These are phyloP conservation scores for Tupiocoris notatus DNA, from an alignment of 2,888 invertebrate genomes.

Conservation along the genomic window DNA sequence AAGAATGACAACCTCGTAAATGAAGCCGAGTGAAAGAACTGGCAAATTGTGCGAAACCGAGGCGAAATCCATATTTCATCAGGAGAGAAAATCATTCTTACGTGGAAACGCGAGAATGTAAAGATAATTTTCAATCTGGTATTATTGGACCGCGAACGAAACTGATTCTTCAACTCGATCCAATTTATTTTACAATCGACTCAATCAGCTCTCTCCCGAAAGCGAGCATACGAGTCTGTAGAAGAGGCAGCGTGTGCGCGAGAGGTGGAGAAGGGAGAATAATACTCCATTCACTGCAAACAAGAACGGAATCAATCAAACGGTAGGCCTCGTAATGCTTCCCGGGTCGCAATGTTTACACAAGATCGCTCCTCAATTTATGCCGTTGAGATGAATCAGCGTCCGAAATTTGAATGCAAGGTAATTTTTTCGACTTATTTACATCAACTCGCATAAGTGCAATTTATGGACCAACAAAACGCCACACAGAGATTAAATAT, in stretches of 20 bases:
- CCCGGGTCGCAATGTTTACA: background rate
- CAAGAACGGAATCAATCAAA: background rate
- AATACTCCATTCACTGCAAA: slow-evolving; percentile 11
- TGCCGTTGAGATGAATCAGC: too few species aligned
- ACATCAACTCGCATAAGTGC: too few species aligned
- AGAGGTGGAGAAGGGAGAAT: background rate
- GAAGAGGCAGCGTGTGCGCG: background rate
- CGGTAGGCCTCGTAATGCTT: background rate
- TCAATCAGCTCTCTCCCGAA: slow-evolving; percentile 10
- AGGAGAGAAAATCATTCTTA: background rate
- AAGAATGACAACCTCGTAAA: background rate
- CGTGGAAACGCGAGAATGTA: background rate
- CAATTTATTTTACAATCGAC: slow-evolving; percentile 15
- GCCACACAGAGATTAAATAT: too few species aligned
- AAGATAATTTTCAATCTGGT: background rate
- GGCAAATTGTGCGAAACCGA: too few species aligned
- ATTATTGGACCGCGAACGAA: background rate
- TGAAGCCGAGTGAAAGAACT: background rate
- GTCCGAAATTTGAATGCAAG: too few species aligned
- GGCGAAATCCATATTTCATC: too few species aligned
- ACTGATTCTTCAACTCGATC: slow-evolving; percentile 3
- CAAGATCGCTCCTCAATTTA: too few species aligned
- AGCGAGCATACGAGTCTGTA: background rate
- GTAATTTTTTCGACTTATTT: too few species aligned
- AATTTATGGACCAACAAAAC: too few species aligned